Percentiles rank a stretch among this genome's conserved stretches.
phyloP scores from a whole-genome alignment of 1,140 invertebrate species.

The Sitodiplosis mosellana region DNA sequence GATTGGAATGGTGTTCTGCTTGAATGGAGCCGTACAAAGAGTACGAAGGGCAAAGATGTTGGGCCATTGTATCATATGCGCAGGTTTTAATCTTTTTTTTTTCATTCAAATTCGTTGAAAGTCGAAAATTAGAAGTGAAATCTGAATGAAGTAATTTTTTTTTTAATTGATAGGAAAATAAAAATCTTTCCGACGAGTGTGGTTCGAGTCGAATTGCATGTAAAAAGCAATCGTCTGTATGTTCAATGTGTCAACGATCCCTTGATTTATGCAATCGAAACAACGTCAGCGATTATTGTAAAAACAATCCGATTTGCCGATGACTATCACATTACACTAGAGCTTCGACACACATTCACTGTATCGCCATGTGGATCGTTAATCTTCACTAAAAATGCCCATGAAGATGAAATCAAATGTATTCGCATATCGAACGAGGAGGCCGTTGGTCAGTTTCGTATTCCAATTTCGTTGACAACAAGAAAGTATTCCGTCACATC shows the following conservation, averaged over 20 bases:
- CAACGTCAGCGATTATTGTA: not conserved
- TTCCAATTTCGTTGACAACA: no score
- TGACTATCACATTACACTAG: not conserved
- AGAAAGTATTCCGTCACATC: no score
- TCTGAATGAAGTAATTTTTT: not conserved
- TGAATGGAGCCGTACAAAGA: not conserved
- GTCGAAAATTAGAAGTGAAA: not conserved
- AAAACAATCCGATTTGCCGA: not conserved
- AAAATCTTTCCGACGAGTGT: not conserved
- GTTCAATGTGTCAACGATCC: not conserved
- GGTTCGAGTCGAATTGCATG: not conserved
- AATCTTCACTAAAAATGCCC: slow-evolving; percentile 26
- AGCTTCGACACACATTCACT: not conserved
- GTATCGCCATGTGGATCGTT: not conserved
- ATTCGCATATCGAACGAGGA: no score
- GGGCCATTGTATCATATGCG: no score
- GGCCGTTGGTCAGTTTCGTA: no score
- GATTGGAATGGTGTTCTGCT: not conserved
- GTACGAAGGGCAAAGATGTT: no score
- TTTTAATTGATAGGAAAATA: not conserved
- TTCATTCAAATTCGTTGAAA: not conserved
- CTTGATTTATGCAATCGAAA: not conserved
- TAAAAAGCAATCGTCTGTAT: not conserved
- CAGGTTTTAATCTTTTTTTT: no score
- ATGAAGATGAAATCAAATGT: no score